Base-by-base conservation (phyloP, 2,888 invertebrate species). In the Noctuana brunneofusca region DNA sequence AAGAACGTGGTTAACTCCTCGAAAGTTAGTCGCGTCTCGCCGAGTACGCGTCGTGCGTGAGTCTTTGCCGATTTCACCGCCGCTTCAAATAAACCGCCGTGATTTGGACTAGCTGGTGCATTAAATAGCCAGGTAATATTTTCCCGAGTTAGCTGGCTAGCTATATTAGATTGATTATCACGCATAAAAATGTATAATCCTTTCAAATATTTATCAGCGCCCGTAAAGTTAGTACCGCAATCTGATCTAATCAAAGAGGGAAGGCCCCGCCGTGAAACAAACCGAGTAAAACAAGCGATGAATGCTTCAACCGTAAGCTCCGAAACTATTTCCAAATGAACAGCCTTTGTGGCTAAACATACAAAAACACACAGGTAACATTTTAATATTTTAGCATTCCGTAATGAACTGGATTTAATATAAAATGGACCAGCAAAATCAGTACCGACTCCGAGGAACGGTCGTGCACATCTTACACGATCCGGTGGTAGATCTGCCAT, bases 151-250 rank as follows among this genome's bases (percentile, higher is more conserved):
- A 55, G 11, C 35, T 49, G 30, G 1, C n/a, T 11, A 5, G 38
- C 27, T 11, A 60, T 16, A n/a, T 30, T n/a, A 8, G 22, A 18
- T 3, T 63, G n/a, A 20, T 55, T 41, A 20, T 59, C 30, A 14
- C 11, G 11, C 11, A 63, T 20, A 12, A 48, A 64, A 3, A 12
- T 24, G 16, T 50, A 6, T 11, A 66, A 16, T 12, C 64, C 64
- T 1, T 35, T 30, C n/a, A 65, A 46, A 12, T 65, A 38, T 3
- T 64, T 62, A 11, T 56, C 11, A 2, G 66, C 53, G 9, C 67
- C 69, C 16, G 58, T 30, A 57, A 43, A 69, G 24, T 67, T 69
- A 9, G 58, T 65, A 8, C 69, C 67, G 22, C 60, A 49, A 52
- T 68, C 68, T 4, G 65, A 65, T 4, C 62, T 27, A 20, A 67